These are phyloP conservation scores for Eutolmus rufibarbis DNA, from an alignment of 2,888 invertebrate species.

Conservation along the genomic window DNA sequence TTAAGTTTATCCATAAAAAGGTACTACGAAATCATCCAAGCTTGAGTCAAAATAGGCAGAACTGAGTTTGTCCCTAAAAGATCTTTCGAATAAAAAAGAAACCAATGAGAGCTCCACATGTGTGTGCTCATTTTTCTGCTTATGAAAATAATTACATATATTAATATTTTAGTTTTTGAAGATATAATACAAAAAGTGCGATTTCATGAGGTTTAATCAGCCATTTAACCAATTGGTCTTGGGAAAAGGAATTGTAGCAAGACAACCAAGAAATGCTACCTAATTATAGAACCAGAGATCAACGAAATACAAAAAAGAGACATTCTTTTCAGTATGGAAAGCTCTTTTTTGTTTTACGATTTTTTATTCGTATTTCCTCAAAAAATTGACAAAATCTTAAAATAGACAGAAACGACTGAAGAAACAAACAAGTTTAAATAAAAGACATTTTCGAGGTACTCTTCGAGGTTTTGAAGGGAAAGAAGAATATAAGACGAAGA, in stretches of 20 bases:
- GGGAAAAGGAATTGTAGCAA: not conserved
- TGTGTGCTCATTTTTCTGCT: no score
- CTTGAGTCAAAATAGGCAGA: not conserved
- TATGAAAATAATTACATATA: not conserved
- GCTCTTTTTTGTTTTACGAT: not conserved
- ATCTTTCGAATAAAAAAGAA: not conserved
- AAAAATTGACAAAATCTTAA: not conserved
- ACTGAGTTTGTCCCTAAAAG: not conserved
- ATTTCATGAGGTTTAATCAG: not conserved
- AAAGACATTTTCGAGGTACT: not conserved
- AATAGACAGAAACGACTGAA: not conserved
- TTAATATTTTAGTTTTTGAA: not conserved
- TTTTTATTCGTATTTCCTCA: not conserved
- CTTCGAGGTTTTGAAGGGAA: not conserved
- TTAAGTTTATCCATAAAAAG: no score
- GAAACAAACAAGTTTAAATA: not conserved
- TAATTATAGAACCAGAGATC: not conserved
- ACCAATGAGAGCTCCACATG: not conserved
- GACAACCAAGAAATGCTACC: not conserved
- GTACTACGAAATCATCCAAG: not conserved
- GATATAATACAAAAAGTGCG: not conserved
- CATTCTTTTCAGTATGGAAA: not conserved
- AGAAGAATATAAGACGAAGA: not conserved
- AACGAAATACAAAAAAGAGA: not conserved
- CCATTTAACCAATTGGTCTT: not conserved